Percentiles rank a stretch among this genome's conserved stretches.
Conservation (phyloP, 2,888 invertebrate genomes). For the Spatulosminthurus flaviceps region DNA sequence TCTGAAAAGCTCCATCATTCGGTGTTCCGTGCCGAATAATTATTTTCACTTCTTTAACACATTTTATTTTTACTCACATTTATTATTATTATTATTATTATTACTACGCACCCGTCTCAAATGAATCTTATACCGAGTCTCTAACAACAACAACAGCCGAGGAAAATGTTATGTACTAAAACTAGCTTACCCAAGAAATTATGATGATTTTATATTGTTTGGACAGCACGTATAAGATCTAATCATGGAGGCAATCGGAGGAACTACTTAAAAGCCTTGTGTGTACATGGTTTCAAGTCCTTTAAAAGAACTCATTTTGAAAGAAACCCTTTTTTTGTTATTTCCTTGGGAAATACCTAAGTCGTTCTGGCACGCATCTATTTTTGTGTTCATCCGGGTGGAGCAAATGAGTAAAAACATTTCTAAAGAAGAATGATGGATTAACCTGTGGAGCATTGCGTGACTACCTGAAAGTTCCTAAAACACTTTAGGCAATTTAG, state of each 20-base stretch:
- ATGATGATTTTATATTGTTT: too few species aligned
- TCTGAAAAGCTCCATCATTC: neutral
- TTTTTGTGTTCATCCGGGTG: neutral
- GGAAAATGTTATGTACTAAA: too few species aligned
- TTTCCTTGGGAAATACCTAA: neutral
- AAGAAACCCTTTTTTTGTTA: too few species aligned
- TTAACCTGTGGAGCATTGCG: conserved; percentile 44
- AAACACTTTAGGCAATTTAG: neutral
- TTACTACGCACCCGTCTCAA: too few species aligned
- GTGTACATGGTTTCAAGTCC: neutral
- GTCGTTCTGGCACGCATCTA: neutral
- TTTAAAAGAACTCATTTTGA: neutral
- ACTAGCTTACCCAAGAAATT: too few species aligned
- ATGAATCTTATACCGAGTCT: too few species aligned
- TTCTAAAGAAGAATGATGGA: conserved; percentile 26
- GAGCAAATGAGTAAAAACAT: neutral
- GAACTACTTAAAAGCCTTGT: neutral
- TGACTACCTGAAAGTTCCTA: conserved; percentile 21
- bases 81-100: too few species aligned
- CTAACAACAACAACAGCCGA: too few species aligned
- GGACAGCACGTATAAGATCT: neutral
- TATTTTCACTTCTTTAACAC: neutral
- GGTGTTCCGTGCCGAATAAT: conserved; percentile 4
- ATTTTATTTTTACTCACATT: too few species aligned
- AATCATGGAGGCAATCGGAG: conserved; percentile 3